phyloP scores from a whole-genome alignment of 2,797 vertebrate genomes.

The Scolopax bukidnonensis region DNA sequence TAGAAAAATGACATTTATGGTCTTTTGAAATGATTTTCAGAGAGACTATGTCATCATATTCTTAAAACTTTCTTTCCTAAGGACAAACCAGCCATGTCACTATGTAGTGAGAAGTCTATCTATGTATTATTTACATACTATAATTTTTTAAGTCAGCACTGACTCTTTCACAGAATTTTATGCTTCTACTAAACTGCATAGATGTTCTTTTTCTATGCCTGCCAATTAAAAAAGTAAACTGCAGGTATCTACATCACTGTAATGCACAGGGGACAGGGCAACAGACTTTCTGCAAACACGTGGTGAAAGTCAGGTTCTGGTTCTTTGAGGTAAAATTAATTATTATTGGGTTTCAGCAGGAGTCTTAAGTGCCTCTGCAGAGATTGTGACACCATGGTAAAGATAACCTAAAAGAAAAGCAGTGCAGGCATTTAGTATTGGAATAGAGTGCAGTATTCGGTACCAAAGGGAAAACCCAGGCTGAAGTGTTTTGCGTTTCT shows the following conservation, averaged over 20 bases:
- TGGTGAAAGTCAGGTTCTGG: not conserved
- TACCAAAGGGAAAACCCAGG: not conserved
- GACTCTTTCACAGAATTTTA: not conserved
- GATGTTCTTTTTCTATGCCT: not conserved
- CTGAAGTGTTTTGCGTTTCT: not conserved
- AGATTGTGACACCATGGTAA: not conserved
- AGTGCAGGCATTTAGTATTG: not conserved
- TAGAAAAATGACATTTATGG: not conserved
- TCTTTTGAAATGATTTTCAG: not conserved
- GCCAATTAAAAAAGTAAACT: not conserved
- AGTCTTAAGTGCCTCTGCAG: not conserved
- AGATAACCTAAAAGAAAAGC: not conserved
- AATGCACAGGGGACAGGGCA: rapidly evolving
- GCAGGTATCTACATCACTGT: not conserved
- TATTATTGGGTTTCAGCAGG: not conserved
- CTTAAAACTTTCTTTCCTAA: not conserved
- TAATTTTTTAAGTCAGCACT: not conserved
- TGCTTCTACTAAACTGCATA: not conserved
- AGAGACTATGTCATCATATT: not conserved
- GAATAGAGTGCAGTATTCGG: not conserved
- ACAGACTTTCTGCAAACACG: not conserved
- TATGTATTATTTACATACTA: not conserved
- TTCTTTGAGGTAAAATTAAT: not conserved
- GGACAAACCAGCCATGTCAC: not conserved
- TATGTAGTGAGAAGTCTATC: not conserved